phyloP scores from a whole-genome alignment of 1,140 invertebrate genomes.

The Monomorium pharaonis region DNA sequence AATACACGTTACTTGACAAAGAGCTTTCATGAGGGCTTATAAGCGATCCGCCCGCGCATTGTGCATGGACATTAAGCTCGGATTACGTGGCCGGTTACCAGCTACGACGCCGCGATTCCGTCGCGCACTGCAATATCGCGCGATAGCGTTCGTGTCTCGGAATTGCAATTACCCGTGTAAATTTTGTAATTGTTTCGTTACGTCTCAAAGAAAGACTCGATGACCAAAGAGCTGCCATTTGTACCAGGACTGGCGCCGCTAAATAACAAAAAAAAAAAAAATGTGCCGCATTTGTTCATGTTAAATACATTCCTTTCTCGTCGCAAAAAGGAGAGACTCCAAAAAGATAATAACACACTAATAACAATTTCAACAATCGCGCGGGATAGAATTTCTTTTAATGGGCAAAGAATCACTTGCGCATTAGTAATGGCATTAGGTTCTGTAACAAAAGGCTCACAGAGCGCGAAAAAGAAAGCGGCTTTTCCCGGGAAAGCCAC shows the following conservation, averaged over 20 bases:
- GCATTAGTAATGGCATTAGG: neutral
- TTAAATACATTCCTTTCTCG: neutral
- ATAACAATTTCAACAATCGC: neutral
- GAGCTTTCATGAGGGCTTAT: slow-evolving; percentile 35
- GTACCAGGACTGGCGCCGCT: no score
- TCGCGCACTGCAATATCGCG: slow-evolving; percentile 11
- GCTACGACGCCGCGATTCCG: neutral
- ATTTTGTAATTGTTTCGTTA: slow-evolving; percentile 41
- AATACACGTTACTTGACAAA: slow-evolving; percentile 55
- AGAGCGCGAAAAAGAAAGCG: neutral
- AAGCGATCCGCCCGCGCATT: slow-evolving; percentile 45
- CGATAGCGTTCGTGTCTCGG: no score
- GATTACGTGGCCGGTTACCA: slow-evolving; percentile 39
- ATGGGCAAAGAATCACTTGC: neutral
- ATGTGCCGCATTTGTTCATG: neutral
- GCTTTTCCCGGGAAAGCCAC: neutral
- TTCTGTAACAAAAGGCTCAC: neutral
- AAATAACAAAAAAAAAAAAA: neutral
- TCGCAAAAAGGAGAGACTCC: neutral
- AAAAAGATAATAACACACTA: neutral
- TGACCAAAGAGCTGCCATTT: neutral
- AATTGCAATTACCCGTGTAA: neutral
- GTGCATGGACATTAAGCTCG: slow-evolving; percentile 46
- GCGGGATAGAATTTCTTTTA: neutral
- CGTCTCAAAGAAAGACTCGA: neutral